Conservation (phyloP, 2,113 vertebrate genomes). For the Embiotoca jacksoni region DNA sequence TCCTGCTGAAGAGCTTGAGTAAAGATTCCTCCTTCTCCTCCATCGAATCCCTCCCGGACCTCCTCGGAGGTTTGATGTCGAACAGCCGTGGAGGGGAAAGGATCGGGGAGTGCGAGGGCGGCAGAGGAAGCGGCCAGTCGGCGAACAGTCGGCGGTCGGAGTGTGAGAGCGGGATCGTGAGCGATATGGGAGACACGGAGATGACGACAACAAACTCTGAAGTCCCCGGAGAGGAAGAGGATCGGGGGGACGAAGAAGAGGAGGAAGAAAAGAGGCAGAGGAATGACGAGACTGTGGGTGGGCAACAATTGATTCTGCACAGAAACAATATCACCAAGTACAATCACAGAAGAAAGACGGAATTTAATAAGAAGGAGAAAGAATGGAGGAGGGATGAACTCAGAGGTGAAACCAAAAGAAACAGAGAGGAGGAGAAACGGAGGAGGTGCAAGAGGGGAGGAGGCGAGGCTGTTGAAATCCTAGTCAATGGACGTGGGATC, state of each 20-base stretch:
- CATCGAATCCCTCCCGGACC: constrained; percentile 92
- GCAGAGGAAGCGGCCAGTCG: constrained; percentile 78
- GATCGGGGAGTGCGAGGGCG: constrained; percentile 54
- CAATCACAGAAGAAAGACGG: constrained; percentile 24
- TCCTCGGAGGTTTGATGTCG: constrained; percentile 82
- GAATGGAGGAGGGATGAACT: constrained; percentile 52
- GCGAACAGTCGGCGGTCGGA: constrained; percentile 85
- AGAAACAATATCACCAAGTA: background rate
- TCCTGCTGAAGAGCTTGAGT: constrained; percentile 89
- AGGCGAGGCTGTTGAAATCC: constrained; percentile 87
- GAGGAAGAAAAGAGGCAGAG: too few species aligned
- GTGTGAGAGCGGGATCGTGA: constrained; percentile 94
- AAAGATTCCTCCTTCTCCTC: constrained; percentile 95
- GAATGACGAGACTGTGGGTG: too few species aligned
- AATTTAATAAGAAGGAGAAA: constrained; percentile 71
- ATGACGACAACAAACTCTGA: constrained; percentile 86
- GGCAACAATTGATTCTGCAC: too few species aligned
- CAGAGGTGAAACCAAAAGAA: constrained; percentile 60
- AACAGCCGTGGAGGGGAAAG: constrained; percentile 67
- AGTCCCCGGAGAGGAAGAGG: constrained; percentile 60
- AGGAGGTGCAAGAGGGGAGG: constrained; percentile 81
- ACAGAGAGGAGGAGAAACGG: constrained; percentile 74
- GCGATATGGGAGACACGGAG: constrained; percentile 89
- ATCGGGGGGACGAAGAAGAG: too few species aligned
- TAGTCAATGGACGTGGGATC: constrained; percentile 82